A percentile compares a stretch with the other conserved stretches of the same genome.
phyloP scores from a whole-genome alignment of 2,113 vertebrate species.

The Tetrax tetrax region DNA sequence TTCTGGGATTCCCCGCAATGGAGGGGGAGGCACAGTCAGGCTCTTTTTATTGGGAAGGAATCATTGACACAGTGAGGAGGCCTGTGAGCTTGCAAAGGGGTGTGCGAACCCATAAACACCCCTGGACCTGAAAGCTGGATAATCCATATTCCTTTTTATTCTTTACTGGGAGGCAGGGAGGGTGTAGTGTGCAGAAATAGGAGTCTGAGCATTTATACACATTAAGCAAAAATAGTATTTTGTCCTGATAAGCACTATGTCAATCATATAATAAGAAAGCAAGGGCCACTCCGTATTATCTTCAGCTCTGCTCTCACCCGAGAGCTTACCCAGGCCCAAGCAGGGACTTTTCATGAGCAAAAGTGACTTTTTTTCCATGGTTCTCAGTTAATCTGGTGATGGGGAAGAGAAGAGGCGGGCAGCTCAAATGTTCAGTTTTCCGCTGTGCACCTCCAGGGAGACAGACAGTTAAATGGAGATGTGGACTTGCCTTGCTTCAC shows the following conservation, averaged over 20 bases:
- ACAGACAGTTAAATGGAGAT: slow-evolving; percentile 50
- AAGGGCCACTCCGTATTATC: not conserved
- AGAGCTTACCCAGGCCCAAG: not conserved
- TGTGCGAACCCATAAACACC: not conserved
- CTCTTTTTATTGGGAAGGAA: not conserved
- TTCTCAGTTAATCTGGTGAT: not conserved
- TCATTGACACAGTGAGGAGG: accelerated
- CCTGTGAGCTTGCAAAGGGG: not conserved
- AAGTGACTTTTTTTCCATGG: not conserved
- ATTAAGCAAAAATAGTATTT: not conserved
- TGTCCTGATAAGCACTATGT: not conserved
- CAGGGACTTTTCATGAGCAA: not conserved
- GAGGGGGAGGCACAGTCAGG: not conserved
- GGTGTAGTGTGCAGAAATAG: not conserved
- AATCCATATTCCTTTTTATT: not conserved
- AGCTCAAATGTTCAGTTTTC: not conserved
- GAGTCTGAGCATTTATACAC: not conserved
- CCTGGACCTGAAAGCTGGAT: not conserved
- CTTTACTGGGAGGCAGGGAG: not conserved
- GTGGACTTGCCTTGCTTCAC: slow-evolving; percentile 48
- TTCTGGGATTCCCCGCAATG: not conserved
- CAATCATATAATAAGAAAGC: not conserved
- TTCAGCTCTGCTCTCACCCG: not conserved
- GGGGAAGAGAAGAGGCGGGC: not conserved
- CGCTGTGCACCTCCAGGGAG: slow-evolving; percentile 20